phyloP scores from a whole-genome alignment of 2,113 vertebrate species.

The Dicrurus megarhynchus region DNA sequence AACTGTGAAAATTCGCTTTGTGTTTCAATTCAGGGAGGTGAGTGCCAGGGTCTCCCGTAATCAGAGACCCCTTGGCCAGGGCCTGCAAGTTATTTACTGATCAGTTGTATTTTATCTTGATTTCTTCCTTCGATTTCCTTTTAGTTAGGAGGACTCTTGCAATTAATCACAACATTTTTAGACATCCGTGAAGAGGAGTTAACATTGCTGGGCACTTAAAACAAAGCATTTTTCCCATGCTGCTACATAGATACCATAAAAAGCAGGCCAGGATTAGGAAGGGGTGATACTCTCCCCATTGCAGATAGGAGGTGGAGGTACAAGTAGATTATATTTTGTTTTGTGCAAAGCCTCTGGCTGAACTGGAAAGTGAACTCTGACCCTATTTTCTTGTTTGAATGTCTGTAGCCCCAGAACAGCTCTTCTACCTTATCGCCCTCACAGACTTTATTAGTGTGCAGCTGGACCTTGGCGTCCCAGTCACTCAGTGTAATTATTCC shows the following conservation, averaged over 20 bases:
- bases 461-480: neutral
- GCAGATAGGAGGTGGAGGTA: neutral
- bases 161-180: neutral
- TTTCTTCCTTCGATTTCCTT: neutral
- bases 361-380: neutral
- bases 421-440: neutral
- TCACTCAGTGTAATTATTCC: neutral
- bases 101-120: neutral
- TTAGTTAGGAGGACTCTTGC: neutral
- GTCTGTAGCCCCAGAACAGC: neutral
- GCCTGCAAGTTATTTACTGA: neutral
- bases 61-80: neutral
- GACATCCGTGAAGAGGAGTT: neutral
- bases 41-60: neutral
- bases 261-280: neutral
- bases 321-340: neutral
- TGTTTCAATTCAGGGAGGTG: neutral
- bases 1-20: neutral
- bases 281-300: neutral
- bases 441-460: fast-evolving
- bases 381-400: neutral
- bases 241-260: neutral
- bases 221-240: neutral
- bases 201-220: neutral
- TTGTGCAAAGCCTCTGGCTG: neutral